phyloP scores from a whole-genome alignment of 2,797 vertebrate genomes.

The Syncerus caffer region DNA sequence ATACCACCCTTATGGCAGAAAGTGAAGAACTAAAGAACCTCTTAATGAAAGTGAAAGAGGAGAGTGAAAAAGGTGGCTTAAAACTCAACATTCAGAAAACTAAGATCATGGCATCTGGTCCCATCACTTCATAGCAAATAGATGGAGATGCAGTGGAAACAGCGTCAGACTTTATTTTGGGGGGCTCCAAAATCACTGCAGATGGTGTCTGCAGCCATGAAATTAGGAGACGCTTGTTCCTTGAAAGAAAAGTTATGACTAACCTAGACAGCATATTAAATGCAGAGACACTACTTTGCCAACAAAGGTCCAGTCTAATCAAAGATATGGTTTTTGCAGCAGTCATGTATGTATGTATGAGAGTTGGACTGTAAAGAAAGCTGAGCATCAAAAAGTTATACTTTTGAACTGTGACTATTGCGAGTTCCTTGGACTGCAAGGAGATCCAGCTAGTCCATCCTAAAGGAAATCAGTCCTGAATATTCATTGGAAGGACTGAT shows the following conservation, averaged over 20 bases:
- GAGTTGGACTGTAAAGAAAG: background rate
- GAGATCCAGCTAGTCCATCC: background rate
- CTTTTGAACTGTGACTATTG: background rate
- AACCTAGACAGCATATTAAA: too few relatives aligned
- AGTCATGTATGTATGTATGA: background rate
- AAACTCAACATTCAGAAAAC: background rate
- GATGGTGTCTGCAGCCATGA: background rate
- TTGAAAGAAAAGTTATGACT: too few relatives aligned
- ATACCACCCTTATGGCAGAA: background rate
- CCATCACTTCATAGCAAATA: background rate
- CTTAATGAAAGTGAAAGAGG: background rate
- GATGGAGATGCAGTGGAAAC: background rate
- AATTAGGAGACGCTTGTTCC: background rate
- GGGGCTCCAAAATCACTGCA: background rate
- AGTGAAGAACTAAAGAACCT: background rate
- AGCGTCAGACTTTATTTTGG: background rate
- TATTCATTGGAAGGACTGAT: background rate
- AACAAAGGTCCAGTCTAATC: background rate
- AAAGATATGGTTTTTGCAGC: background rate
- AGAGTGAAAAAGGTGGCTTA: background rate
- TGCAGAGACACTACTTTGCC: too few relatives aligned
- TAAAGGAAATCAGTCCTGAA: background rate
- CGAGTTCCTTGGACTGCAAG: background rate
- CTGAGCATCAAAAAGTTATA: background rate
- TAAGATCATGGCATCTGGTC: background rate